Percentiles rank a stretch among this genome's conserved stretches.
Conservation (phyloP, 2,888 invertebrate genomes). For the Amphipoea oculea region DNA sequence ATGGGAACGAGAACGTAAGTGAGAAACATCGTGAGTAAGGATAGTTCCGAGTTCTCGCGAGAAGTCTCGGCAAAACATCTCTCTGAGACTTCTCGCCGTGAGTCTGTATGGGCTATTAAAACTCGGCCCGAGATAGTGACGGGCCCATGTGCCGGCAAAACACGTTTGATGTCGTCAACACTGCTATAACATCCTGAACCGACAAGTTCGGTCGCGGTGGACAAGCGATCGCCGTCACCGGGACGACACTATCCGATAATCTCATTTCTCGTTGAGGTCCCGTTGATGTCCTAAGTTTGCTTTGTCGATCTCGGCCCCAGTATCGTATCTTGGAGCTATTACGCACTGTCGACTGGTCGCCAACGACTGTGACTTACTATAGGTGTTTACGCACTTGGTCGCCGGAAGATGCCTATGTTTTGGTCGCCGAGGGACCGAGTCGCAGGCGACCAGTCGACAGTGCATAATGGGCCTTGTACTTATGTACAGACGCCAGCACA, state of each 20-base stretch:
- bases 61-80: too few relatives aligned
- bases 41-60: too few relatives aligned
- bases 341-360: too few relatives aligned
- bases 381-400: too few relatives aligned
- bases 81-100: too few relatives aligned
- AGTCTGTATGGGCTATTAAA: too few relatives aligned
- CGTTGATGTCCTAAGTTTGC: not conserved
- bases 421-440: too few relatives aligned
- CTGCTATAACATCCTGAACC: not conserved
- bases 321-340: not conserved
- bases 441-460: too few relatives aligned
- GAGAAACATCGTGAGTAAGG: too few relatives aligned
- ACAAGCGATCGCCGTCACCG: not conserved
- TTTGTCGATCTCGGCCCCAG: not conserved
- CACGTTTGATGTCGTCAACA: not conserved
- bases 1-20: too few relatives aligned
- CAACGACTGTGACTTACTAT: too few relatives aligned
- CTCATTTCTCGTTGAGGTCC: not conserved
- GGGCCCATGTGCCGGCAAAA: not conserved
- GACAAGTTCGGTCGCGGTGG: not conserved
- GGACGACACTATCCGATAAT: not conserved
- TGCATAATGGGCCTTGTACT: not conserved
- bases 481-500: slow-evolving; percentile 7
- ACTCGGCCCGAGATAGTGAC: not conserved
- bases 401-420: too few relatives aligned